Percentiles rank a stretch among this genome's conserved stretches.
These are phyloP conservation scores for Cercopithecus mona DNA, from an alignment of 2,113 vertebrate genomes.

Conservation along the genomic window DNA sequence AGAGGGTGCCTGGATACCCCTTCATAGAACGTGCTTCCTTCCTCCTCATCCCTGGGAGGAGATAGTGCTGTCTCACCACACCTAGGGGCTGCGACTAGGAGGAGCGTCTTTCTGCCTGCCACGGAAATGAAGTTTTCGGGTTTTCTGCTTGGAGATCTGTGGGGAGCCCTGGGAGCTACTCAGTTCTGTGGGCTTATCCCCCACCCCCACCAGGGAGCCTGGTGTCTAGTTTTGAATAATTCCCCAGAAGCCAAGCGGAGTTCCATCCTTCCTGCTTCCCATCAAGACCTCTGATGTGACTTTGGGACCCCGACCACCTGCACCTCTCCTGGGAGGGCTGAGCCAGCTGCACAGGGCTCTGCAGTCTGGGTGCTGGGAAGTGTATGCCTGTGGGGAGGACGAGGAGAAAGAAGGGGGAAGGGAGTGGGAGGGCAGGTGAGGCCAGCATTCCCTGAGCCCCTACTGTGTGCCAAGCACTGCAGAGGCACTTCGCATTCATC, in stretches of 20 bases:
- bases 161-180: too few species aligned
- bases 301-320: neutral
- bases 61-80: neutral
- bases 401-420: too few species aligned
- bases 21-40: neutral
- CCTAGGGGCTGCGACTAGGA: neutral
- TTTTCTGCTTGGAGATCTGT: neutral
- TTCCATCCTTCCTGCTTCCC: neutral
- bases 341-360: neutral
- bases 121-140: neutral
- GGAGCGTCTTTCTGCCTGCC: neutral
- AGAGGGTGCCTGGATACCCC: neutral
- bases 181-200: neutral
- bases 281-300: neutral
- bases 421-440: accelerated
- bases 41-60: neutral
- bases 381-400: too few species aligned
- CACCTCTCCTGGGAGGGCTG: neutral
- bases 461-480: neutral
- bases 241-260: neutral
- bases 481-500: neutral
- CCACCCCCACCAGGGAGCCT: neutral
- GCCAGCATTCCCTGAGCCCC: neutral
- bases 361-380: neutral
- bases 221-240: neutral